Conservation (phyloP, 2,797 vertebrate species). For the Crax fasciolata region DNA sequence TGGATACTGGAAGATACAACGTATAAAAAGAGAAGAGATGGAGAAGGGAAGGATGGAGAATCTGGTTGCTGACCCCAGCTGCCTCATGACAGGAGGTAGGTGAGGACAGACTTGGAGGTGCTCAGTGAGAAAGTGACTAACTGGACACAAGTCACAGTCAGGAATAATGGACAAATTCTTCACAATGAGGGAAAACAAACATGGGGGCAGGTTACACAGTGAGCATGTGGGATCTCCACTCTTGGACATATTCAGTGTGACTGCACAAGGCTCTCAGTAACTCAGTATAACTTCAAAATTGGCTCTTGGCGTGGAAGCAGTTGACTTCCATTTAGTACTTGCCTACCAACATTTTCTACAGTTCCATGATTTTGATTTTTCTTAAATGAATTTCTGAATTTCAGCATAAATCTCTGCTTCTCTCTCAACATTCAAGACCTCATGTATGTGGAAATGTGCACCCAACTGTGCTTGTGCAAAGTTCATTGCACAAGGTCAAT, state of each 20-base stretch:
- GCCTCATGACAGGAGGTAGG: not conserved
- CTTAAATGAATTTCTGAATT: not conserved
- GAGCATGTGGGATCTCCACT: not conserved
- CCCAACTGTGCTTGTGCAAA: not conserved
- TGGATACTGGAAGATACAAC: not conserved
- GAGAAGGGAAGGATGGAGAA: not conserved
- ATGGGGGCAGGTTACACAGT: not conserved
- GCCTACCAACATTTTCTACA: not conserved
- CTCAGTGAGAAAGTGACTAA: not conserved
- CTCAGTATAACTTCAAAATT: not conserved
- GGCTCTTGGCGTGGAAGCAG: not conserved
- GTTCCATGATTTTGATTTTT: not conserved
- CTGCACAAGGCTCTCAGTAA: not conserved
- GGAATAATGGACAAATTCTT: not conserved
- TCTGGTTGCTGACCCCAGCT: not conserved
- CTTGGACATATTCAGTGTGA: not conserved
- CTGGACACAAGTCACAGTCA: not conserved
- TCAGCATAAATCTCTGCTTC: not conserved
- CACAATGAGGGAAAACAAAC: not conserved
- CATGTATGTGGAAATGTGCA: not conserved
- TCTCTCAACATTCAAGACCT: not conserved
- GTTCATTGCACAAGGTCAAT: not conserved
- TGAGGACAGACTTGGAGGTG: not conserved
- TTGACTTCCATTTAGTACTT: not conserved
- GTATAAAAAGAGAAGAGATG: not conserved